Evolutionary conservation across 2,888 invertebrate species (phyloP), one percentile per base, ranked within the genome.

Genomic region (Latrodectus hesperus): DNA sequence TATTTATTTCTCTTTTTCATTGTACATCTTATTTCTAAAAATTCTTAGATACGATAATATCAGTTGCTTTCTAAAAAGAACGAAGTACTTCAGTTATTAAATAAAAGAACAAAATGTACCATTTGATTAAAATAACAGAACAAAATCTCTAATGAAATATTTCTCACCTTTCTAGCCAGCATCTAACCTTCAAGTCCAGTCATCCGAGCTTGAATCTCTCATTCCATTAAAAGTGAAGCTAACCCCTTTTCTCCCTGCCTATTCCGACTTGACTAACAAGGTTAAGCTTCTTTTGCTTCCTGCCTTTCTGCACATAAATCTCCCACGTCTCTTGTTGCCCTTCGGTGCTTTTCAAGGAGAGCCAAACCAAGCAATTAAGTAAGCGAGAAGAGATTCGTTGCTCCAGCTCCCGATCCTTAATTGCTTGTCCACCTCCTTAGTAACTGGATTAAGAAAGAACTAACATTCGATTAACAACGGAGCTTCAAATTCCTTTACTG

Each of bases 371-470:
- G 83, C 76, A 83, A 83, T 83, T 83, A 76, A 70, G 83, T 76
- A 83, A 76, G 76, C 60, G 83, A 71, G 76, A 52, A 83, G 83
- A 71, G 83, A 83, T 76, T 83, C 83, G 83, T 55, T 38, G 75
- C 75, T 22, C 64, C 38, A 22, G 55, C 60, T 52, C 51, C 26
- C 12, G 73, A 73, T 67, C 75, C 67, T 71, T 83, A 83, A 83
- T 83, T 75, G 83, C 83, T 64, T 83, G 75, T 83, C 83, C 83
- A 83, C 83, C 83, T 70, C 71, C 75, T 60, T 67, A 17, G 83
- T 83, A 83, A 83, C 83, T 73, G 76, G 83, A 83, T 83, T 83
- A 83, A 71, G 83, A 76, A 76, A 83, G 83, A 76, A 76, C 82
- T 83, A 83, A 70, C 83, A 83, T 83, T 83, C 83, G 83, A 83